These are phyloP conservation scores for Amorpha juglandis DNA, from an alignment of 2,888 invertebrate species.

Conservation along the genomic window DNA sequence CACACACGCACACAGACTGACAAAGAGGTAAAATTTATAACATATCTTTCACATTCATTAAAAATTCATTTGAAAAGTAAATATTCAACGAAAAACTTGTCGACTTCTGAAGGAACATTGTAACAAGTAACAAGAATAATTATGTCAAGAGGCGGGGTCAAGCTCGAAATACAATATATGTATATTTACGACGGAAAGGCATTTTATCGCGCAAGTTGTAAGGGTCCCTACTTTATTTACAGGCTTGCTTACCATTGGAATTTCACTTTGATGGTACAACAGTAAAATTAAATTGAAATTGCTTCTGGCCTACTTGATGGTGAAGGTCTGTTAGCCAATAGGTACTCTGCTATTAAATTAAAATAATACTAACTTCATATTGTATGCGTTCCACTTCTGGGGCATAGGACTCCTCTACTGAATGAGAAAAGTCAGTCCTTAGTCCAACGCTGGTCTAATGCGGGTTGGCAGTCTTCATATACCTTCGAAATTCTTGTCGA, in stretches of 20 bases:
- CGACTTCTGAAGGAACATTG: neutral
- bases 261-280: neutral
- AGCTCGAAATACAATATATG: neutral
- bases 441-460: no score
- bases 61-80: neutral
- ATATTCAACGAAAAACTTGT: neutral
- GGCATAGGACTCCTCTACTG: no score
- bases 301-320: neutral
- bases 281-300: neutral
- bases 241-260: constrained; percentile 1
- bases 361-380: no score
- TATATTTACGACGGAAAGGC: constrained; percentile 7
- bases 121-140: constrained; percentile 19
- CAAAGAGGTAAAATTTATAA: no score
- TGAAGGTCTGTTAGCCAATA: neutral
- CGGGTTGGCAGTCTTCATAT: no score
- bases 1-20: no score
- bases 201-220: constrained; percentile 12
- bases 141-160: constrained; percentile 12
- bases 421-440: no score
- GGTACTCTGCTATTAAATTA: no score
- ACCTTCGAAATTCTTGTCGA: no score
- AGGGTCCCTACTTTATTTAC: neutral
- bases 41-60: neutral
- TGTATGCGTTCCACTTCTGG: no score